phyloP scores from a whole-genome alignment of 30 jellyfish, hydroid and myxozoan genomes.

The Pelagia noctiluca region DNA sequence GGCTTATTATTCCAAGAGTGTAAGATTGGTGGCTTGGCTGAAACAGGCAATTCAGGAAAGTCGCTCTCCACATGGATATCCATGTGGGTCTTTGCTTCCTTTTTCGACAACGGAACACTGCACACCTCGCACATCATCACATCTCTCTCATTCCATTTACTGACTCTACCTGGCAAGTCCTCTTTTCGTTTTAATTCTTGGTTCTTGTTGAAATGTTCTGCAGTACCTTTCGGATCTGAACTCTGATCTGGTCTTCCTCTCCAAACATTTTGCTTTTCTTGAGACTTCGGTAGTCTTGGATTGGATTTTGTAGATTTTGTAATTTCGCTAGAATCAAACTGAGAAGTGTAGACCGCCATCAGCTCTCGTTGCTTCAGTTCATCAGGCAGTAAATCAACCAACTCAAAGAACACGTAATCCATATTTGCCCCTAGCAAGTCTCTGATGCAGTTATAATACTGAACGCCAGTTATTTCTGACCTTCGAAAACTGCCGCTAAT shows the following conservation, averaged over 20 bases:
- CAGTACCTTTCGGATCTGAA: background rate
- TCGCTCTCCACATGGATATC: slow-evolving; percentile 77
- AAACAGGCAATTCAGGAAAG: slow-evolving; percentile 89
- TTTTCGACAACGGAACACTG: slow-evolving; percentile 63
- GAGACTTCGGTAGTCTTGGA: too few species aligned
- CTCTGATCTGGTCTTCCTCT: too few species aligned
- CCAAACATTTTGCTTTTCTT: too few species aligned
- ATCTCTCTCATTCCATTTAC: slow-evolving; percentile 37
- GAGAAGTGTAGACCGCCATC: slow-evolving; percentile 12
- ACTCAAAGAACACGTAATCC: slow-evolving; percentile 79
- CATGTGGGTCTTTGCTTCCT: slow-evolving; percentile 65
- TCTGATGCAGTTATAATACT: slow-evolving; percentile 63
- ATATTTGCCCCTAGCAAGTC: slow-evolving; percentile 71
- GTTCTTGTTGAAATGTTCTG: background rate
- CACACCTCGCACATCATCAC: slow-evolving; percentile 38
- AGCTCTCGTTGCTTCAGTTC: slow-evolving; percentile 75
- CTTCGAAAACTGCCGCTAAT: slow-evolving; percentile 90
- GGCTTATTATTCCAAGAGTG: slow-evolving; percentile 47
- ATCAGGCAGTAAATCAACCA: slow-evolving; percentile 94
- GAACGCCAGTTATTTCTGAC: slow-evolving; percentile 55
- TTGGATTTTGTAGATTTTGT: background rate
- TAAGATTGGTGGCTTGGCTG: slow-evolving; percentile 25
- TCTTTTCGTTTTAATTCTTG: background rate
- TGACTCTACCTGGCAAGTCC: background rate
- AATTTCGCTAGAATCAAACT: background rate